Evolutionary conservation across 2,113 vertebrate species (phyloP).

Genomic region (Talpa occidentalis): DNA sequence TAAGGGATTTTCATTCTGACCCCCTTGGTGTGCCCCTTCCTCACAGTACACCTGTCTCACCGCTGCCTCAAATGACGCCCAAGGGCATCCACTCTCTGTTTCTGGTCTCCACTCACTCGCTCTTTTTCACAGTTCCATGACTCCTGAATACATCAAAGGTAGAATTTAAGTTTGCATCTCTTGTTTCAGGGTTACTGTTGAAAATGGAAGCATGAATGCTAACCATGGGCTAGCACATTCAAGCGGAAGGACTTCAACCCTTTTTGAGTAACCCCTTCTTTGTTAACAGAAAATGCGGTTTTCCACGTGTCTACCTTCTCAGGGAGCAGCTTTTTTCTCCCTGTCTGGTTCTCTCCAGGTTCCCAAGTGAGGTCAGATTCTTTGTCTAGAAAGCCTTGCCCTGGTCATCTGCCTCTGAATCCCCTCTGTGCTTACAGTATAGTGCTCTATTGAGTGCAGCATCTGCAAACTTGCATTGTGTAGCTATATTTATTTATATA

Average conservation of each 20-base stretch:
- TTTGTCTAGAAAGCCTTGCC: not conserved
- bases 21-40: not conserved
- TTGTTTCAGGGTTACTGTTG: not conserved
- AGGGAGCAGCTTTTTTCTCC: not conserved
- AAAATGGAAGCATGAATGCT: not conserved
- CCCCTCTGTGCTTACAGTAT: not conserved
- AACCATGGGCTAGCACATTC: not conserved
- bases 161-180: not conserved
- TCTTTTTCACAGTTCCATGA: not conserved
- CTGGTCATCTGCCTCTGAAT: not conserved
- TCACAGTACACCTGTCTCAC: not conserved
- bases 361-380: conserved; percentile 22
- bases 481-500: not conserved
- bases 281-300: not conserved
- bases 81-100: not conserved
- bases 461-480: not conserved
- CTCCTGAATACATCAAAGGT: not conserved
- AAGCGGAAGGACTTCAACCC: not conserved
- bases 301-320: not conserved
- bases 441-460: not conserved
- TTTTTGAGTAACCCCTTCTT: not conserved
- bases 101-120: not conserved
- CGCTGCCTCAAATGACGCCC: not conserved
- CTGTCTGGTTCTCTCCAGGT: not conserved
- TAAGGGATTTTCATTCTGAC: not conserved